Base-by-base conservation (phyloP, 1,140 invertebrate species). In the Dendrolimus punctatus region DNA sequence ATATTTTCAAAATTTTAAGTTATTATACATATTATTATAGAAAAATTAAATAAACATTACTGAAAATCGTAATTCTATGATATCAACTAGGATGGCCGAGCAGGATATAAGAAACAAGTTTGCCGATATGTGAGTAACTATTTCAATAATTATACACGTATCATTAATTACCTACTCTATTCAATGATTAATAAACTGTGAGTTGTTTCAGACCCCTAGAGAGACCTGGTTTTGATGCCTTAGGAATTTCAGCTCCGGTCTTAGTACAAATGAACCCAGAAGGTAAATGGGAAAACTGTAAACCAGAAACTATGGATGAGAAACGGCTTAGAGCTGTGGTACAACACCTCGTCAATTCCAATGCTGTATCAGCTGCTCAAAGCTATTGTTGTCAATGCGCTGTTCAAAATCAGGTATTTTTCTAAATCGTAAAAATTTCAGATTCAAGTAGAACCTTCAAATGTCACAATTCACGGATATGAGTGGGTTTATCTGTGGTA, bases 301-400 rank as follows among this genome's bases (percentile, higher is more conserved):
- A 67, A 49, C 81, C 76, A 9, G 64, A 53, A 0, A 66, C 58
- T 43, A 46, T 76, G 8, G 73, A 85, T n/a, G 74, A 80, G 54
- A 67, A 78, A 23, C 58, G 59, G 6, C 51, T 82, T 2, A 76
- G 68, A 48, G 59, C 67, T 23, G 55, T 85, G 8, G 69, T 85
- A 0, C 64, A 75, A 46, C 66, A 82, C 50, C 57, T 85, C 50
- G 60, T 78, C 0, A 80, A 71, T 10, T 76, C 76, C 2, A 67
- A 80, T 39, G 69, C 77, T 10, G 10, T 82, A n/a, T 74, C 73
- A 3, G 80, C 80, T 3, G 79, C 74, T 36, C 76, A 85, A 51
- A 82, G 74, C 45, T 82, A 82, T 51, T 84, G 80, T 47, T 71
- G 65, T 36, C 73, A 84, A 46, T 84, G 79, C 58, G 69, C 69